Base-by-base conservation (phyloP, 2,113 vertebrate species). In the Phoenicopterus ruber region DNA sequence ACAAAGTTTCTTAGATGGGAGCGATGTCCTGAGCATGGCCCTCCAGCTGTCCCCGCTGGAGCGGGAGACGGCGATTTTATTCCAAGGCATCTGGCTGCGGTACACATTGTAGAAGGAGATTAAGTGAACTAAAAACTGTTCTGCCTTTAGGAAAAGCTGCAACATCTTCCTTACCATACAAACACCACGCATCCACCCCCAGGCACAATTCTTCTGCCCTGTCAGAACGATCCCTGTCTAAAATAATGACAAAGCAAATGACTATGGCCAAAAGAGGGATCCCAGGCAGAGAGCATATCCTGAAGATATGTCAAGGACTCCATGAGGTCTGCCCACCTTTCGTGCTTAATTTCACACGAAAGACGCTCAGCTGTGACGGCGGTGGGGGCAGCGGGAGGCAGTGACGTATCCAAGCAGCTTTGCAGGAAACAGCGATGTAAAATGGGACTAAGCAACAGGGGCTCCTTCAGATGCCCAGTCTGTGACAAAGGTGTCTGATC, bases 1-100 rank as follows among this genome's bases (percentile, higher is more conserved):
- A 62, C 1, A 0, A 61, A 61, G 57, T 46, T 54, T 17, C 18
- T 81, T 31, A 42, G 17, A 36, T 11, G 21, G 32, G 50, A 78
- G 59, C 1, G 0, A n/a, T 10, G 25, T 24, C 44, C 50, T 58
- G 32, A 88, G 29, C 7, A 15, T 0, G 7, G 25, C 13, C 13
- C 10, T 66, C 24, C 73, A 59, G 28, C 36, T 73, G 34, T 4
- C 7, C 6, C 11, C 4, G n/a, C 22, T 4, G 2, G 25, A 84
- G 55, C 0, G 2, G 50, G 63, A 90, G 67, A 42, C 5, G 63
- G 26, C 24, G 69, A 18, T 50, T 91, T 82, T 55, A 25, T 74
- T 82, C 25, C n/a, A 50, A 63, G 62, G 44, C 22, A 40, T 67
- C 42, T 84, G 42, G 4, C 42, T 42, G 57, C 11, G 3, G 20